Percentiles rank a stretch among this genome's conserved stretches.
These are phyloP conservation scores for Drosophila paulistorum DNA, from an alignment of 1,140 invertebrate genomes.

Conservation along the genomic window DNA sequence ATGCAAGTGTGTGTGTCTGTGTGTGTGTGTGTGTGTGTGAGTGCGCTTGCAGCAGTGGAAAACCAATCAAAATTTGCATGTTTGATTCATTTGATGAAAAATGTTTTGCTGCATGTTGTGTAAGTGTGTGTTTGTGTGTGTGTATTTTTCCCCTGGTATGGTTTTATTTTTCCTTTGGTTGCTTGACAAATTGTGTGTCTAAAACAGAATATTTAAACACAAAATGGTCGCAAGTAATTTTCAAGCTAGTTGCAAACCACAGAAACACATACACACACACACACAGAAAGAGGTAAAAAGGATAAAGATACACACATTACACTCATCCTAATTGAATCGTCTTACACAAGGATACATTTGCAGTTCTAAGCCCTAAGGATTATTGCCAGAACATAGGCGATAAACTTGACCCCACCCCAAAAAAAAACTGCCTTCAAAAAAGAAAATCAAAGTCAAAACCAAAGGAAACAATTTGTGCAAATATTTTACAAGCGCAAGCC, in stretches of 20 bases:
- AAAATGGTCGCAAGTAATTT: conserved; percentile 38
- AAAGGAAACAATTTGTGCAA: conserved; percentile 6
- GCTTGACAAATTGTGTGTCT: conserved; percentile 9
- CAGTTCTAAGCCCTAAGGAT: background rate
- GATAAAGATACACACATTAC: background rate
- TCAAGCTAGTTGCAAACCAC: background rate
- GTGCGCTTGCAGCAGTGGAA: conserved; percentile 23
- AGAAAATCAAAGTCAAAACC: background rate
- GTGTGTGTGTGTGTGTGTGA: conserved; percentile 14
- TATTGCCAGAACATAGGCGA: background rate
- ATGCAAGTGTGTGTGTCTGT: conserved; percentile 14
- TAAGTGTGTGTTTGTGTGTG: conserved; percentile 9
- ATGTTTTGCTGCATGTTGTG: conserved; percentile 14
- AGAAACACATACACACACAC: conserved; percentile 25
- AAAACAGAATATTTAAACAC: conserved; percentile 43
- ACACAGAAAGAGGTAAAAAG: too few relatives aligned
- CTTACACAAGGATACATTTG: background rate
- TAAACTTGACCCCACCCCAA: background rate
- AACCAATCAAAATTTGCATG: conserved; percentile 54
- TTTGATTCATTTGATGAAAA: conserved; percentile 43
- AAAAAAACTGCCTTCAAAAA: background rate
- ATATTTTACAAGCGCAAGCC: conserved; percentile 4
- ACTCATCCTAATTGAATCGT: background rate
- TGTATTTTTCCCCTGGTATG: background rate
- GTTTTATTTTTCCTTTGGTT: background rate